Conservation (phyloP, 1,140 invertebrate species). For the Hylyphantes graminicola region DNA sequence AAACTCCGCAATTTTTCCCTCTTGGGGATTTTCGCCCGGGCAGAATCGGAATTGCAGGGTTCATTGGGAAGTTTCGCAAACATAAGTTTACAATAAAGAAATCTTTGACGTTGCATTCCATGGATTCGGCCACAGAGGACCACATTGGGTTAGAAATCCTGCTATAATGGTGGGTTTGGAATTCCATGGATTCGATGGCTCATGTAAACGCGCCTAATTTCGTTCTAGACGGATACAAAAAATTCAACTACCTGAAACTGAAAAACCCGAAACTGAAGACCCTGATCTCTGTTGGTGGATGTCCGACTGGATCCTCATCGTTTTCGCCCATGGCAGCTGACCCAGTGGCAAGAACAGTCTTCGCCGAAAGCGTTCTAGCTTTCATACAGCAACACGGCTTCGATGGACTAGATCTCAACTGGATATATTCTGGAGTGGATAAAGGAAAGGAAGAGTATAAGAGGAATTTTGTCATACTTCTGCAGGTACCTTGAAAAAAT, state of each 20-base stretch:
- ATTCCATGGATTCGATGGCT: too few species aligned
- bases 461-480: slow-evolving; percentile 76
- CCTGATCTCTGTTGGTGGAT: slow-evolving; percentile 80
- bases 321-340: slow-evolving; percentile 79
- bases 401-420: slow-evolving; percentile 85
- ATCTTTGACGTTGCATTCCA: too few species aligned
- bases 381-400: slow-evolving; percentile 77
- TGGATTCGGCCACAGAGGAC: too few species aligned
- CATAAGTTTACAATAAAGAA: too few species aligned
- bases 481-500: slow-evolving; percentile 74
- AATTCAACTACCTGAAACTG: slow-evolving; percentile 69
- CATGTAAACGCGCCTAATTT: too few species aligned
- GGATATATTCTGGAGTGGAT: slow-evolving; percentile 77
- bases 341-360: slow-evolving; percentile 69
- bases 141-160: too few species aligned
- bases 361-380: slow-evolving; percentile 67
- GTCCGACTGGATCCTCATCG: slow-evolving; percentile 85
- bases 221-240: slow-evolving; percentile 62
- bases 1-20: too few species aligned
- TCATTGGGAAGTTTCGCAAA: too few species aligned
- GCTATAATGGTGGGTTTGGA: too few species aligned
- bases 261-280: slow-evolving; percentile 74
- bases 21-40: too few species aligned
- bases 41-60: too few species aligned
- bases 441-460: slow-evolving; percentile 71